Evolutionary conservation across 2,888 invertebrate species (phyloP).

Genomic region (Lasius fuliginosus): DNA sequence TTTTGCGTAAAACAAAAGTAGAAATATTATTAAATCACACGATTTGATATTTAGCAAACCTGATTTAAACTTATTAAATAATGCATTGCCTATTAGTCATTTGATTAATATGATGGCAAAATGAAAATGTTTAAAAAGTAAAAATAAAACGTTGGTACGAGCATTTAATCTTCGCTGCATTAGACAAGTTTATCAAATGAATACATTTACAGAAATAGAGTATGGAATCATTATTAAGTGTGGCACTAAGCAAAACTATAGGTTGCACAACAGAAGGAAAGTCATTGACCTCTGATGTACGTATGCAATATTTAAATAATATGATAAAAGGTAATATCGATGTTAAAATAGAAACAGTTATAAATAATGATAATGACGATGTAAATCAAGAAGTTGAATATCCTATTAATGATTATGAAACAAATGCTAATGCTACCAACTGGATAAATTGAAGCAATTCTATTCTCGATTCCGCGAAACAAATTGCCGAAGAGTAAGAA

Average conservation of each 20-base stretch:
- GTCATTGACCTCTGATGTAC: not conserved
- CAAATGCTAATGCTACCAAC: not conserved
- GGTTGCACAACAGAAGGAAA: not conserved
- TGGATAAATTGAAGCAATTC: too few species aligned
- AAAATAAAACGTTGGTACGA: slow-evolving; percentile 39
- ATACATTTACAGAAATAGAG: slow-evolving; percentile 33
- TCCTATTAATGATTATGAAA: not conserved
- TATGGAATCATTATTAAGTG: slow-evolving; percentile 45
- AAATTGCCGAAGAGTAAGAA: too few species aligned
- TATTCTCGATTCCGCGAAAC: too few species aligned
- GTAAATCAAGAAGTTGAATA: not conserved
- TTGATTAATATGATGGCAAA: slow-evolving; percentile 58
- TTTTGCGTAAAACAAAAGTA: not conserved
- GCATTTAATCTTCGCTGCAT: slow-evolving; percentile 60
- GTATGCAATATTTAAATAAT: not conserved
- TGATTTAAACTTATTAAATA: not conserved
- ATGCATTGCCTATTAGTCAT: slow-evolving; percentile 64
- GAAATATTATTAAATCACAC: not conserved
- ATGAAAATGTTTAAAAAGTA: slow-evolving; percentile 58
- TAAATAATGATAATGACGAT: slow-evolving; percentile 26
- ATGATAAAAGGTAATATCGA: slow-evolving; percentile 4
- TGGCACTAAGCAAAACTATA: not conserved
- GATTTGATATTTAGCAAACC: not conserved
- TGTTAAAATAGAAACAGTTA: slow-evolving; percentile 18
- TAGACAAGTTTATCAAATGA: slow-evolving; percentile 61